Evolutionary conservation across 2,797 vertebrate species (phyloP).

Genomic region (Xiphorhynchus erythropygius): DNA sequence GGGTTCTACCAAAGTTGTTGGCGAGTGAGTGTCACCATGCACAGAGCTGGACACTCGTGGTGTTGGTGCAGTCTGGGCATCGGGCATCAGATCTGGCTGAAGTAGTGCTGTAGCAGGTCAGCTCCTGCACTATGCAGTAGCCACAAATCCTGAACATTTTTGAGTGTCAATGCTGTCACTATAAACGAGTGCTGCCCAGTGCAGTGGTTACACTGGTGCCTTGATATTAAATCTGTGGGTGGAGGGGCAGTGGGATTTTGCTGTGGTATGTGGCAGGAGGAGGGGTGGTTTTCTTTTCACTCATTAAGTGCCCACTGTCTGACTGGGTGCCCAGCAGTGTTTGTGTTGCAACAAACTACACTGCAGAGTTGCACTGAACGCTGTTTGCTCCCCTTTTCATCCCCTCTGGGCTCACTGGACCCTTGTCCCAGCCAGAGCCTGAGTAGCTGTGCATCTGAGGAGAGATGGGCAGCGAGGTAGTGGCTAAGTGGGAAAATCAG

Average conservation of each 20-base stretch:
- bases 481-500: neutral
- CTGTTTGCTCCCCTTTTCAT: neutral
- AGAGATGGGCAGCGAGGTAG: neutral
- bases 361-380: neutral
- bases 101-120: neutral
- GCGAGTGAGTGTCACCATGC: neutral
- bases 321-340: neutral
- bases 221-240: neutral
- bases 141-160: rapidly evolving
- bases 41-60: rapidly evolving
- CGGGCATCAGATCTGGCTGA: rapidly evolving
- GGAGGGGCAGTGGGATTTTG: neutral
- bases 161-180: neutral
- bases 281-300: neutral
- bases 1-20: neutral
- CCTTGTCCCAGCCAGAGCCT: neutral
- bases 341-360: rapidly evolving
- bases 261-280: neutral
- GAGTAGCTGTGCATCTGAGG: neutral
- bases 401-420: neutral
- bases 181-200: neutral
- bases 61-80: neutral
- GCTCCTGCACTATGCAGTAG: rapidly evolving
- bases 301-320: neutral
- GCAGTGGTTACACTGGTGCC: neutral